Conservation (phyloP, 1,140 invertebrate genomes). For the Anthonomus grandis region DNA sequence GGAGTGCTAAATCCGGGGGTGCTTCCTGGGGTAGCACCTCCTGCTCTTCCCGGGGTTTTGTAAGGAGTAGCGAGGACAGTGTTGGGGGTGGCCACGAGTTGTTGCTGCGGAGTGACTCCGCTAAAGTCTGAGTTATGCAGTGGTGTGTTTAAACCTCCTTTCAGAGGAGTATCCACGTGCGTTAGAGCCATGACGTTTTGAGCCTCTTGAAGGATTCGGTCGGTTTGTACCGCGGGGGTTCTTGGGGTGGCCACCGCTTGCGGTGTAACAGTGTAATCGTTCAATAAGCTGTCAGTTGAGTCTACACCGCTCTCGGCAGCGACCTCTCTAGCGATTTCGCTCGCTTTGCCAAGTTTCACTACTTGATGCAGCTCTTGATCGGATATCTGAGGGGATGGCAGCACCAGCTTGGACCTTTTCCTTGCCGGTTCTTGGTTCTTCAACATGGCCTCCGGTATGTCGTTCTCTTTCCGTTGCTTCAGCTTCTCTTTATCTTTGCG, state of each 20-base stretch:
- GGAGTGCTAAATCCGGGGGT: slow-evolving; percentile 54
- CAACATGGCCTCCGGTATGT: slow-evolving; percentile 88
- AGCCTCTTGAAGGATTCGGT: slow-evolving; percentile 83
- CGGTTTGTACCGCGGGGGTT: slow-evolving; percentile 75
- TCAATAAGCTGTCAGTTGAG: slow-evolving; percentile 82
- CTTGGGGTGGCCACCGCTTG: slow-evolving; percentile 75
- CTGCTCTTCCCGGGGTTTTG: slow-evolving; percentile 56
- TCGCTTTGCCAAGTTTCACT: slow-evolving; percentile 93
- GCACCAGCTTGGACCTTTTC: slow-evolving; percentile 93
- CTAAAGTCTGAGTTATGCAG: slow-evolving; percentile 86
- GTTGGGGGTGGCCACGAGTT: slow-evolving; percentile 84
- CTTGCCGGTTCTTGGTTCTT: slow-evolving; percentile 85
- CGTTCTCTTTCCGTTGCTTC: slow-evolving; percentile 94
- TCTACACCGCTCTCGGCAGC: slow-evolving; percentile 79
- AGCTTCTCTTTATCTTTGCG: slow-evolving; percentile 90
- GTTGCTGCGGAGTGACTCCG: slow-evolving; percentile 72
- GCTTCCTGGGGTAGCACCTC: slow-evolving; percentile 50
- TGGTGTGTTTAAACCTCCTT: slow-evolving; percentile 93
- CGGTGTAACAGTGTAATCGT: slow-evolving; percentile 88
- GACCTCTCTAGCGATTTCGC: slow-evolving; percentile 88
- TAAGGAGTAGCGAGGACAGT: slow-evolving; percentile 93
- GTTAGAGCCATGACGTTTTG: slow-evolving; percentile 98
- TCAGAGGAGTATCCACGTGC: slow-evolving; percentile 95
- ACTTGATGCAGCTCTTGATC: slow-evolving; percentile 91
- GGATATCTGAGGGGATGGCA: slow-evolving; percentile 96